phyloP scores from a whole-genome alignment of 2,113 vertebrate genomes.

The Stictonetta naevosa region DNA sequence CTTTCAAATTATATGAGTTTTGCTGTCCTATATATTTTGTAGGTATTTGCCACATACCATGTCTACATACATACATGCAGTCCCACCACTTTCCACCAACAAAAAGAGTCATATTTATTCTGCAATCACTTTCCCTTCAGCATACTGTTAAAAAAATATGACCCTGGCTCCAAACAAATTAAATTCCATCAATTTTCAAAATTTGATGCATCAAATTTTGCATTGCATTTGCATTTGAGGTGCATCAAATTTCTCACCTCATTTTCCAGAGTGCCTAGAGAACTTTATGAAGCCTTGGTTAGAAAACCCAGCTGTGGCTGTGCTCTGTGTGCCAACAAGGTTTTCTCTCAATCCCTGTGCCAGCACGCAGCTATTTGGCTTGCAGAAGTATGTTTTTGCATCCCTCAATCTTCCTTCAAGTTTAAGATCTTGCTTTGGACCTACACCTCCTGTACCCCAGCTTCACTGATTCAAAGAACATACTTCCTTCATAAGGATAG shows the following conservation, averaged over 20 bases:
- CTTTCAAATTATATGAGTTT: neutral
- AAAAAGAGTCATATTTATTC: neutral
- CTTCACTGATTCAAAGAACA: neutral
- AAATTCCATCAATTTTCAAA: neutral
- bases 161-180: neutral
- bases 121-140: neutral
- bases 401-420: neutral
- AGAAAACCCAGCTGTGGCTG: neutral
- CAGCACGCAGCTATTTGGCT: neutral
- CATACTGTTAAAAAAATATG: neutral
- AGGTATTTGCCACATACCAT: neutral
- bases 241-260: neutral
- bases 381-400: neutral
- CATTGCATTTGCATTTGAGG: too few species aligned
- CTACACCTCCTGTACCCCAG: neutral
- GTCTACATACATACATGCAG: neutral
- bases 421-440: neutral
- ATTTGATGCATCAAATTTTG: too few species aligned
- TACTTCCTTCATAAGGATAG: neutral
- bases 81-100: neutral
- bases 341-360: neutral
- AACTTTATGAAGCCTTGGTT: neutral
- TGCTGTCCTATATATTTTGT: neutral
- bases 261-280: neutral
- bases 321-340: accelerated